These are phyloP conservation scores for Oncopeltus fasciatus DNA, from an alignment of 1,140 invertebrate species.

Conservation along the genomic window DNA sequence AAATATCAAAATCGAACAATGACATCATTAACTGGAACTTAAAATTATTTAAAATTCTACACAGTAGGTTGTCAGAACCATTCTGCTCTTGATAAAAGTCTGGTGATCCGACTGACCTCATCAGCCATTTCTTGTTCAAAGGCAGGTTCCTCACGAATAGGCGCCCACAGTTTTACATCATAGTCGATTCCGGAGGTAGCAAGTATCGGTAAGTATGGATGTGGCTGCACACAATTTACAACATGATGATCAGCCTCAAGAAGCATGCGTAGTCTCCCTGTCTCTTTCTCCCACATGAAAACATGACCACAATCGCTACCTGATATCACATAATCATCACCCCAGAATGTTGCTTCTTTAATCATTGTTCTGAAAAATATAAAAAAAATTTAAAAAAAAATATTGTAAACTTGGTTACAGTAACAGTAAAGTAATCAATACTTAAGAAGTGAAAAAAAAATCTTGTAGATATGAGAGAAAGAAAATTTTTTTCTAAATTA, in stretches of 20 bases:
- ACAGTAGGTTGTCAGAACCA: too few species aligned
- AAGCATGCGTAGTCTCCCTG: slow-evolving; percentile 55
- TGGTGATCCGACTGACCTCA: slow-evolving; percentile 33
- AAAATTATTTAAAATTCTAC: too few species aligned
- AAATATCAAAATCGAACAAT: too few species aligned
- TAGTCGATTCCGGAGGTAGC: slow-evolving; percentile 84
- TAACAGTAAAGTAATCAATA: neutral
- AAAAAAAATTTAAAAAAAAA: slow-evolving; percentile 26
- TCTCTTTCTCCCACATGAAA: slow-evolving; percentile 50
- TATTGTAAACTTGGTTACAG: neutral
- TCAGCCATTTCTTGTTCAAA: slow-evolving; percentile 54
- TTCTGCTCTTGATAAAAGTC: neutral
- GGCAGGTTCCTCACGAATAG: slow-evolving; percentile 37
- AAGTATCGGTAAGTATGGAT: slow-evolving; percentile 63
- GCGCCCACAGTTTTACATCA: slow-evolving; percentile 76
- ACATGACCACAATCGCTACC: slow-evolving; percentile 77
- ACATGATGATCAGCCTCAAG: slow-evolving; percentile 74
- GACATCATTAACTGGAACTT: too few species aligned
- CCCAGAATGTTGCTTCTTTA: slow-evolving; percentile 82
- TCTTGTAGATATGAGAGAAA: too few species aligned
- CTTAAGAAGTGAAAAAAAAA: neutral
- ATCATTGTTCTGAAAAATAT: slow-evolving; percentile 62
- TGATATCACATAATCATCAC: slow-evolving; percentile 64
- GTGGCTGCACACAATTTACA: slow-evolving; percentile 75
- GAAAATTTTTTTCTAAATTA: too few species aligned